A percentile compares a stretch with the other conserved stretches of the same genome.
Conservation (phyloP, 2,797 vertebrate genomes). For the Alca torda region DNA sequence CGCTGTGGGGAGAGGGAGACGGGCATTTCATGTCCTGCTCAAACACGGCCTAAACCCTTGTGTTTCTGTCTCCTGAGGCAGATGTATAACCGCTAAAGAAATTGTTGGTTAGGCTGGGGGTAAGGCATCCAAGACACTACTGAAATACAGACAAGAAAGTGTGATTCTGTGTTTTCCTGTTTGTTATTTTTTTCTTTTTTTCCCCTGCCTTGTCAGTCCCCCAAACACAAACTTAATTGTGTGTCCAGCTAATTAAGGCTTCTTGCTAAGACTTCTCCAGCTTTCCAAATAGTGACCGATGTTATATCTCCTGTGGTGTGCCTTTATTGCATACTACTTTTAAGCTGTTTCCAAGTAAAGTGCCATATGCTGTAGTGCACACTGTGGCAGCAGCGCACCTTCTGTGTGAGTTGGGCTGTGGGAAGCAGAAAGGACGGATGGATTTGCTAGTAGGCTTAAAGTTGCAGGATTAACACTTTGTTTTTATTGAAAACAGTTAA, state of each 20-base stretch:
- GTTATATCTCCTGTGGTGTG: accelerated
- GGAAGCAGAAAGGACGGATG: neutral
- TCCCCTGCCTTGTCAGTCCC: accelerated
- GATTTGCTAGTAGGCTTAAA: neutral
- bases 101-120: neutral
- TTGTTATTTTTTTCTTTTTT: no score
- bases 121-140: accelerated
- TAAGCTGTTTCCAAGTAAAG: neutral
- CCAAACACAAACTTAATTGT: neutral
- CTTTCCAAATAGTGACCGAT: neutral
- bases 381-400: accelerated
- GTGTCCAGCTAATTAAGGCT: neutral
- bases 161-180: neutral
- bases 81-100: neutral
- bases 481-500: neutral
- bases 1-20: neutral
- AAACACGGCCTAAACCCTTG: accelerated
- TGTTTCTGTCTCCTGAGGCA: neutral
- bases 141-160: neutral
- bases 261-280: neutral
- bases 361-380: accelerated
- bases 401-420: neutral
- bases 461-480: accelerated
- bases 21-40: neutral
- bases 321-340: accelerated